Conservation (phyloP, 2,888 invertebrate genomes). For the Rugalucina vietnamica region DNA sequence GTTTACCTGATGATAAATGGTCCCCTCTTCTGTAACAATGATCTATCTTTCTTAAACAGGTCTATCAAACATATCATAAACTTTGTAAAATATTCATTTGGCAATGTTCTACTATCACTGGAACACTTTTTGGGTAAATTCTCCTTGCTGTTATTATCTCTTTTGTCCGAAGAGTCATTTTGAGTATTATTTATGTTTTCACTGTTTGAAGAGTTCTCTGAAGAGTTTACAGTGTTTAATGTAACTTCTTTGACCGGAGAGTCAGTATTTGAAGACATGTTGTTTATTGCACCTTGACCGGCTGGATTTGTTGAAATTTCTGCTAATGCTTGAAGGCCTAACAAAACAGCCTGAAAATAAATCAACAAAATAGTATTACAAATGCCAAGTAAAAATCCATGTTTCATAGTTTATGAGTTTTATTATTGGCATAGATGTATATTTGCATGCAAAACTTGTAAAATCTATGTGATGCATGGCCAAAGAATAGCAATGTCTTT, state of each 20-base stretch:
- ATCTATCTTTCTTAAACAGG: constrained; percentile 93
- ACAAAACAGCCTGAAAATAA: constrained; percentile 90
- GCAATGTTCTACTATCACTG: constrained; percentile 41
- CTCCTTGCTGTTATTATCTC: constrained; percentile 12
- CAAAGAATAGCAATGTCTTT: no score
- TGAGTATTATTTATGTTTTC: background rate
- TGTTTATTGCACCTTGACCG: constrained; percentile 54
- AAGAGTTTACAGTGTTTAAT: constrained; percentile 17
- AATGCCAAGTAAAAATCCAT: no score
- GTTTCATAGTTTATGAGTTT: no score
- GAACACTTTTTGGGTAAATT: background rate
- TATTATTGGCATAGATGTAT: no score
- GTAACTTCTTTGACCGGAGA: background rate
- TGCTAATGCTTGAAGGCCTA: constrained; percentile 96
- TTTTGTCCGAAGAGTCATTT: constrained; percentile 35
- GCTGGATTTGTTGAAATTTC: constrained; percentile 85
- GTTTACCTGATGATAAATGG: constrained; percentile 96
- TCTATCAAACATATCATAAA: constrained; percentile 94
- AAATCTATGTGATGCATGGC: no score
- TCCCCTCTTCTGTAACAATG: constrained; percentile 94
- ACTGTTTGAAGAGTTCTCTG: background rate
- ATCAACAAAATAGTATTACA: constrained; percentile 3
- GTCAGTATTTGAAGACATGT: background rate
- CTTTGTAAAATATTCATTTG: constrained; percentile 89
- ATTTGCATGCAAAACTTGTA: no score